Percentiles rank a stretch among this genome's conserved stretches.
Evolutionary conservation across 2,113 vertebrate species (phyloP).

Genomic region (Scomber colias): DNA sequence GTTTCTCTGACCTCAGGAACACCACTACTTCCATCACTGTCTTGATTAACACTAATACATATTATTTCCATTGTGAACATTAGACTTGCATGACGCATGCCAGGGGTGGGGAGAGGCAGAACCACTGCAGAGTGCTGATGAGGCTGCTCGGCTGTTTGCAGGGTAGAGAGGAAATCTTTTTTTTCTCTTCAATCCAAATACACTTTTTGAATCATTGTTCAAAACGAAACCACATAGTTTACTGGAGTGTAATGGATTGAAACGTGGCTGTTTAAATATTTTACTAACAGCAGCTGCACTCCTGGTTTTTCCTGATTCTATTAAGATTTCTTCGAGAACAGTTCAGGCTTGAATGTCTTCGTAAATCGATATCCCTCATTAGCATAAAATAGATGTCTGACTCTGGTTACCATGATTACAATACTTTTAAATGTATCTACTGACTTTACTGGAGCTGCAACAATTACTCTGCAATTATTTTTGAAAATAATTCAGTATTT

Average conservation of each 20-base stretch:
- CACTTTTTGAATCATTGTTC: background rate
- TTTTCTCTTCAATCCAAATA: background rate
- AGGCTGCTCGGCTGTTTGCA: slow-evolving; percentile 9
- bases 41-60: no score
- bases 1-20: no score
- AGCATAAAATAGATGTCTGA: background rate
- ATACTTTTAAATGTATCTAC: no score
- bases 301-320: background rate
- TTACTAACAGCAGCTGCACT: background rate
- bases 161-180: slow-evolving; percentile 6
- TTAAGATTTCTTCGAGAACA: background rate
- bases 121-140: slow-evolving; percentile 22
- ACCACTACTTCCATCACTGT: no score
- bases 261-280: background rate
- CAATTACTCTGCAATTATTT: no score
- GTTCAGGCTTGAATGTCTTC: no score
- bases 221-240: background rate
- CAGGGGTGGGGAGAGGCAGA: background rate
- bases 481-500: no score
- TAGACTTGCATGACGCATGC: slow-evolving; percentile 6
- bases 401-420: no score
- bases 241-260: background rate
- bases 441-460: no score
- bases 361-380: background rate
- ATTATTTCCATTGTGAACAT: slow-evolving; percentile 5